Evolutionary conservation across 2,797 vertebrate species (phyloP), one percentile per base, ranked within the genome.

Genomic region (Remorina albescens): DNA sequence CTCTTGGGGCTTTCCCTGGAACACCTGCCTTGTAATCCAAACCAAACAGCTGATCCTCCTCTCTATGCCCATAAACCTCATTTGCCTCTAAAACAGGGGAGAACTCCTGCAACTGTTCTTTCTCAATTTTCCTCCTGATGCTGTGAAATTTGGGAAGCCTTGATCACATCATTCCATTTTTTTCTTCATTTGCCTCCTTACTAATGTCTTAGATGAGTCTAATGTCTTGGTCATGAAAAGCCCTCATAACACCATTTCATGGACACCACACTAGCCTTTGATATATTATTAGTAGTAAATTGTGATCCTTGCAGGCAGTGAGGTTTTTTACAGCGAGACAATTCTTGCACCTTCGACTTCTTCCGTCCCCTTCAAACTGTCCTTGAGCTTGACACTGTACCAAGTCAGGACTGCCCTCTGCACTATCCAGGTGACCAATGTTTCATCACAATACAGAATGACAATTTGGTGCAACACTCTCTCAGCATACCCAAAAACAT

Each of bases 11-110:
- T 25, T 28, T 73, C 37, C 34, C 37, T 23, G 34, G 74, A 78
- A 86, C 84, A 88, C 81, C 84, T 85, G 83, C 78, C 53, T 82
- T 78, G 66, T 81, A 68, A 63, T 74, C 54, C 55, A n/a, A 50
- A 78, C 34, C 61, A 84, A 80, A 80, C 79, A 83, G 80, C 82
- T 83, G 78, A 88, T 78, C 63, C 71, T 67, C 66, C 76, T 82
- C 67, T 67, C 37, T 26, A 2, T 60, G 55, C 74, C 57, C 63
- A 69, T 78, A 67, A 56, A 47, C 68, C 57, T 44, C 32, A 34
- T 57, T 69, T 71, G 49, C 32, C 42, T 60, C 69, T 78, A 78
- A 71, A 32, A 30, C 51, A 44, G 56, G 21, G 53, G 66, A 70
- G 64, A 82, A 58, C 44, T 79, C 61, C 59, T 80, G 30, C 73